A percentile compares a stretch with the other conserved stretches of the same genome.
Conservation (phyloP, 2,113 vertebrate species). For the Taurulus bubalis region DNA sequence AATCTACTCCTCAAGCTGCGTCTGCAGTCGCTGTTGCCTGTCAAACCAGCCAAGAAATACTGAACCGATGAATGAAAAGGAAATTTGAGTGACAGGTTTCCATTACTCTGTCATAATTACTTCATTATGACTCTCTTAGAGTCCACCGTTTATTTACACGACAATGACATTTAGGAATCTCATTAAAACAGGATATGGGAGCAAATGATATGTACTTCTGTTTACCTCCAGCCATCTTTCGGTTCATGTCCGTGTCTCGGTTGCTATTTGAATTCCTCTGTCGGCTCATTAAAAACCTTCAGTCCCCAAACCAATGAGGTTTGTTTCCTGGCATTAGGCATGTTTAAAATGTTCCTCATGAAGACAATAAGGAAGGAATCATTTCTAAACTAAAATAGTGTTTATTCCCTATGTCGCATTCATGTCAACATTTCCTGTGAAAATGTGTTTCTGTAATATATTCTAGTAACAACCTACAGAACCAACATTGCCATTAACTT, state of each 20-base stretch:
- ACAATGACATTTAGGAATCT: slow-evolving; percentile 36
- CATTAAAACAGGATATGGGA: slow-evolving; percentile 37
- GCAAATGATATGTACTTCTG: slow-evolving; percentile 24
- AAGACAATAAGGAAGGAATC: background rate
- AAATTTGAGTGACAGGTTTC: slow-evolving; percentile 50
- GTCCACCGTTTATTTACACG: slow-evolving; percentile 33
- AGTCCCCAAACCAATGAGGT: slow-evolving; percentile 29
- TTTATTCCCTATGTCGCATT: background rate
- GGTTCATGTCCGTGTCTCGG: slow-evolving; percentile 19
- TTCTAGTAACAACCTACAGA: background rate
- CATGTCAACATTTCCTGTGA: background rate
- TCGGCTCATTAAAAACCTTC: slow-evolving; percentile 48
- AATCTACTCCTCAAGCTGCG: slow-evolving; percentile 37
- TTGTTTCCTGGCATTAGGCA: slow-evolving; percentile 37
- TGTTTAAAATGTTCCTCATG: slow-evolving; percentile 21
- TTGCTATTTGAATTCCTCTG: slow-evolving; percentile 43
- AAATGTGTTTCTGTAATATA: background rate
- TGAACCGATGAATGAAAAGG: slow-evolving; percentile 23
- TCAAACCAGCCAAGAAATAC: slow-evolving; percentile 27
- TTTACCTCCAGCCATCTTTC: slow-evolving; percentile 44
- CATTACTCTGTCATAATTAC: slow-evolving; percentile 50
- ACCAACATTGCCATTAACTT: background rate
- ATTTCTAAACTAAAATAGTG: slow-evolving; percentile 4
- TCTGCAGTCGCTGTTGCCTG: slow-evolving; percentile 19
- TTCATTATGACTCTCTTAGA: slow-evolving; percentile 16